Conservation (phyloP, 2,113 vertebrate genomes). For the Cisticola juncidis region DNA sequence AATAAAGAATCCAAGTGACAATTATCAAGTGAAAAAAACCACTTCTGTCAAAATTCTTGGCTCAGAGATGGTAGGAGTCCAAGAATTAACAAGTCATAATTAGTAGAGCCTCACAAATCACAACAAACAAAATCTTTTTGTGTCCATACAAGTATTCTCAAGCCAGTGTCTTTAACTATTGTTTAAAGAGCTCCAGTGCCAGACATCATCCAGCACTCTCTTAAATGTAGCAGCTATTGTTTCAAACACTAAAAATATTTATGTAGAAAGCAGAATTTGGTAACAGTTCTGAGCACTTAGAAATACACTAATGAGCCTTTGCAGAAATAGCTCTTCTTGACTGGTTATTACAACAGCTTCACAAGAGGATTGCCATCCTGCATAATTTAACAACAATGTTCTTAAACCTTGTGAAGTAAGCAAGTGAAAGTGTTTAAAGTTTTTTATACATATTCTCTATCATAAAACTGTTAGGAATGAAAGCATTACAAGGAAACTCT, state of each 20-base stretch:
- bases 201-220: not conserved
- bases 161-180: not conserved
- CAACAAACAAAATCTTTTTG: not conserved
- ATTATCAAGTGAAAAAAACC: not conserved
- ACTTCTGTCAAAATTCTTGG: not conserved
- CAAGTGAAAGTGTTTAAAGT: not conserved
- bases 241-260: conserved; percentile 4
- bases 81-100: not conserved
- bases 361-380: conserved; percentile 15
- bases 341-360: not conserved
- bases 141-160: not conserved
- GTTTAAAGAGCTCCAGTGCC: not conserved
- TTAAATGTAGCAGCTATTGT: not conserved
- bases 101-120: not conserved
- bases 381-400: not conserved
- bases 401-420: conserved; percentile 1
- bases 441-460: not conserved
- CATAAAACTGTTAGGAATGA: not conserved
- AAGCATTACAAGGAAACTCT: not conserved
- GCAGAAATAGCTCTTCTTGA: conserved; percentile 30
- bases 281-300: not conserved
- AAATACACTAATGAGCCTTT: not conserved
- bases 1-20: not conserved
- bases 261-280: not conserved
- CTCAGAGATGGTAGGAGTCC: not conserved